Evolutionary conservation across 2,888 invertebrate genomes (phyloP).

Genomic region (Tanypteryx hageni): DNA sequence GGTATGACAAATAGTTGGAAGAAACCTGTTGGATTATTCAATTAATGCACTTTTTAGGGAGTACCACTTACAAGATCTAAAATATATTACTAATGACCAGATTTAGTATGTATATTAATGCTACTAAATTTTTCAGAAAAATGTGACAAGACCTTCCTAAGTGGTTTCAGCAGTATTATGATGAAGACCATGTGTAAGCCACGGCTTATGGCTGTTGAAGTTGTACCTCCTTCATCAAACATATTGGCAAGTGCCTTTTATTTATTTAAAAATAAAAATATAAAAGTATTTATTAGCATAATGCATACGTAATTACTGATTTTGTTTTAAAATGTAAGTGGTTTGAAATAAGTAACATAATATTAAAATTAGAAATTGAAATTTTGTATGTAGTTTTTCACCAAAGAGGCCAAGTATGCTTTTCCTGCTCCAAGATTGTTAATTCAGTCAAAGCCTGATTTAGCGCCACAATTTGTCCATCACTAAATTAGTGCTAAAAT

Average conservation of each 20-base stretch:
- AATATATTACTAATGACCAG: neutral
- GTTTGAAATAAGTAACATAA: too few relatives aligned
- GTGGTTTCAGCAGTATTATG: conserved; percentile 9
- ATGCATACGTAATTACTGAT: neutral
- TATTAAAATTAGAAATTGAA: neutral
- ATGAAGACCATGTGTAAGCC: conserved; percentile 50
- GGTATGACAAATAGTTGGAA: too few relatives aligned
- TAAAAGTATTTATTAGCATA: neutral
- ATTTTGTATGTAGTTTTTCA: neutral
- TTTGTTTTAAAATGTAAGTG: too few relatives aligned
- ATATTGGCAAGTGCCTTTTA: conserved; percentile 4
- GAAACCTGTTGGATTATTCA: neutral
- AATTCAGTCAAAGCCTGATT: too few relatives aligned
- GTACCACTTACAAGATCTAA: neutral
- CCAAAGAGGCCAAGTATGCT: neutral
- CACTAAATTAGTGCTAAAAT: too few relatives aligned
- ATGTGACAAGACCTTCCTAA: conserved; percentile 34
- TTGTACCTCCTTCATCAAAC: neutral
- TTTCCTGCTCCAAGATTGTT: too few relatives aligned
- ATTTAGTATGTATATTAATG: neutral
- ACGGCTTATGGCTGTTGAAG: conserved; percentile 7
- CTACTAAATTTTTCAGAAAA: neutral
- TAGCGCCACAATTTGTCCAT: too few relatives aligned
- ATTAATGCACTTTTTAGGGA: neutral
- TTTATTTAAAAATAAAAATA: neutral